phyloP scores from a whole-genome alignment of 2,888 invertebrate genomes.

The Phengaris arion region DNA sequence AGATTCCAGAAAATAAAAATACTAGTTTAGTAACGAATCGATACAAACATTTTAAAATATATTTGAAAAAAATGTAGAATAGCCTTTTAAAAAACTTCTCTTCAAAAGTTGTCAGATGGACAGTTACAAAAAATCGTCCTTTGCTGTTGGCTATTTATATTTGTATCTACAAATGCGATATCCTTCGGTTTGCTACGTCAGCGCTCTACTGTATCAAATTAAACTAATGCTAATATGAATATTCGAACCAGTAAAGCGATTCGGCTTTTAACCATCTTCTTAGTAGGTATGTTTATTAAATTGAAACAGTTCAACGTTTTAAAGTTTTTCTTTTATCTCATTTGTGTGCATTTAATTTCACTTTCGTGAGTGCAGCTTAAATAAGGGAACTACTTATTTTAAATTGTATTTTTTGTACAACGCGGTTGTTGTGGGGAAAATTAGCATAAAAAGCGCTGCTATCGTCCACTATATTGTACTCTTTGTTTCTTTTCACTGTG shows the following conservation, averaged over 20 bases:
- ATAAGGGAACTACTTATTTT: background rate
- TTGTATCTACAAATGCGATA: too few species aligned
- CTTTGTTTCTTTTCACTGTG: slow-evolving; percentile 21
- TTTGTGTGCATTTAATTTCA: slow-evolving; percentile 6
- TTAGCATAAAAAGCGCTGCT: slow-evolving; percentile 21
- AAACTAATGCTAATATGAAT: background rate
- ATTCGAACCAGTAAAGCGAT: background rate
- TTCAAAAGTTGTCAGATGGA: too few species aligned
- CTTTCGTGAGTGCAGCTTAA: background rate
- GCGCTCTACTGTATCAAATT: background rate
- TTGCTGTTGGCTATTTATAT: too few species aligned
- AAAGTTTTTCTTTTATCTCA: background rate
- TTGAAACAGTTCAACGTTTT: background rate
- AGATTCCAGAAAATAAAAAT: too few species aligned
- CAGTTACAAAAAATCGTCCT: too few species aligned
- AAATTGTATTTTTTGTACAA: slow-evolving; percentile 6
- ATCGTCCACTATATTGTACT: background rate
- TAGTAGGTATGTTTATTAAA: background rate
- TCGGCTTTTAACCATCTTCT: background rate
- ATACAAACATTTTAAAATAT: too few species aligned
- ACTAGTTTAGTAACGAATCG: too few species aligned
- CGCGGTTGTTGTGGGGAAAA: slow-evolving; percentile 8
- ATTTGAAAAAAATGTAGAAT: too few species aligned
- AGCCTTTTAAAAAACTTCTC: too few species aligned
- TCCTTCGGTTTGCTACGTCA: background rate